Base-by-base conservation (phyloP, 2,888 invertebrate genomes). In the Nysson spinosus region DNA sequence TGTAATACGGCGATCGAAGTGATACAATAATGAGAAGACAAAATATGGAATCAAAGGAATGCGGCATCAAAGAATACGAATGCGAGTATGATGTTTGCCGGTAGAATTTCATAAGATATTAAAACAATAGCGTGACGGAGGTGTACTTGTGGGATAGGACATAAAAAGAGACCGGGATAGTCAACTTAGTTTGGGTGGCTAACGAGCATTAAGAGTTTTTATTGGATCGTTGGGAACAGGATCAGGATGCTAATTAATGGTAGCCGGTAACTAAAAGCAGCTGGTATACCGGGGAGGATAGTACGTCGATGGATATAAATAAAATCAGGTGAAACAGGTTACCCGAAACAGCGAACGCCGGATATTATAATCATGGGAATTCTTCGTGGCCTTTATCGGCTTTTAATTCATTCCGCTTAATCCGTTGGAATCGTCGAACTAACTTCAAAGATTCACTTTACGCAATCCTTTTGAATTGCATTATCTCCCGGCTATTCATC, bases 361-460 rank as follows among this genome's bases (percentile, higher is more conserved):
- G 2, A n/a, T 46, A 26, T 40, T 34, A 34, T 40, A 32, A 32
- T 11, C 35, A 4, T 12, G n/a, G 49, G 34, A 49, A 56, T 44
- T 39, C 39, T 9, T 34, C 6, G 28, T 4, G 6, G n/a, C 20
- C 43, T 39, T 16, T 19, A 57, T 62, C 50, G 61, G 43, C 44
- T 57, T 57, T 62, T 57, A 58, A 50, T 57, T 57, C 34, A 50
- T 50, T 57, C 42, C 26, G 16, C 47, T 58, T 42, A 35, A n/a
- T n/a, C n/a, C n/a, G n/a, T n/a, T n/a, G n/a, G n/a, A n/a, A n/a
- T n/a, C n/a, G n/a, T n/a, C n/a, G n/a, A n/a, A n/a, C n/a, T n/a
- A n/a, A n/a, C n/a, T n/a, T n/a, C n/a, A n/a, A n/a, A 34, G 1
- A 34, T 34, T 24, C 14, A 4, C 5, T 7, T 11, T n/a, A 30